Conservation (phyloP, 2,888 invertebrate species). For the Dasysyrphus tricinctus region DNA sequence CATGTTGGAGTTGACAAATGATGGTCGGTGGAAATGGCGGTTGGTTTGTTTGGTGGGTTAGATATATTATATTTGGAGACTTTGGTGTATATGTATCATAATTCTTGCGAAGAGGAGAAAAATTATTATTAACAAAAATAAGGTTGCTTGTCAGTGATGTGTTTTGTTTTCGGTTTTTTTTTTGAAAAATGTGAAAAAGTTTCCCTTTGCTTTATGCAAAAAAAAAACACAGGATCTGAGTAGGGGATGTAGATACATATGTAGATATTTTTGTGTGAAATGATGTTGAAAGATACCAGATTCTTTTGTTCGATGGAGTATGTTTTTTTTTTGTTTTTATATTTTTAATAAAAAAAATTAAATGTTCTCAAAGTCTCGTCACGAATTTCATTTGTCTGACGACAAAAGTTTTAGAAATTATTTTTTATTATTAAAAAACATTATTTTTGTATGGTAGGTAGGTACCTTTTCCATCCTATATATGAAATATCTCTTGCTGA, state of each 20-base stretch:
- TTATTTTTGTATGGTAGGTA: slow-evolving; percentile 13
- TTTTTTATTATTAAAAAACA: slow-evolving; percentile 42
- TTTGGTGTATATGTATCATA: slow-evolving; percentile 22
- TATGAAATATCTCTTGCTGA: background rate
- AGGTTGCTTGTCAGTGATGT: slow-evolving; percentile 36
- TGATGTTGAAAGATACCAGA: slow-evolving; percentile 41
- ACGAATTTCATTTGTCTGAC: slow-evolving; percentile 43
- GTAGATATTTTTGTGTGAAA: slow-evolving; percentile 28
- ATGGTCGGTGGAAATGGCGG: slow-evolving; percentile 21
- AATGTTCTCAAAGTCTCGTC: slow-evolving; percentile 39
- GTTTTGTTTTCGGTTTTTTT: slow-evolving; percentile 8
- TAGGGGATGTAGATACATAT: background rate
- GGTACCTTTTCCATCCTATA: background rate
- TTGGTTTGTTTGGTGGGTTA: slow-evolving; percentile 4
- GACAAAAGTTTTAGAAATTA: slow-evolving; percentile 30
- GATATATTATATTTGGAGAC: background rate
- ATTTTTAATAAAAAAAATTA: background rate
- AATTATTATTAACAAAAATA: slow-evolving; percentile 47
- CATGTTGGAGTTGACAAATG: slow-evolving; percentile 71
- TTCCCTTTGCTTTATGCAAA: background rate
- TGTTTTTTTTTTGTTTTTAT: background rate
- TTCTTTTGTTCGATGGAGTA: slow-evolving; percentile 23
- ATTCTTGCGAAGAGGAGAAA: slow-evolving; percentile 13
- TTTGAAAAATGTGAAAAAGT: slow-evolving; percentile 33
- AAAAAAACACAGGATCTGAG: background rate